Evolutionary conservation across 2,113 vertebrate genomes (phyloP), one percentile per base, ranked within the genome.

Genomic region (Lamprotornis superbus): DNA sequence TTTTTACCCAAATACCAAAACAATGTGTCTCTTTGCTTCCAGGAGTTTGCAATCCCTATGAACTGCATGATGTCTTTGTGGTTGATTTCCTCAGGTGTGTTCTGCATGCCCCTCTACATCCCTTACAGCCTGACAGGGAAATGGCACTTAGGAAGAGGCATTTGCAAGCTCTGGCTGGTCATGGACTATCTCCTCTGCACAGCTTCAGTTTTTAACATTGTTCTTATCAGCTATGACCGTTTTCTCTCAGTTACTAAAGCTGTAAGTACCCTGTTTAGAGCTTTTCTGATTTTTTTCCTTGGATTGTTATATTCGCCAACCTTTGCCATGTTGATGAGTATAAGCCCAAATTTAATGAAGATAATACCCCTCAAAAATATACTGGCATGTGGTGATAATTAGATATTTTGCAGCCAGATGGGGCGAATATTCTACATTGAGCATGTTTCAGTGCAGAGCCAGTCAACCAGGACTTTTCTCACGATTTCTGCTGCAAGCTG

Each of bases 161-260:
- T 98, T 65, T 99, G 99, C 90, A 97, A 98, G 68, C 98, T 99
- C 70, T 99, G 99, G 99, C 97, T 99, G 75, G 90, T 98, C 52
- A 94, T 95, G 94, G 99, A 99, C 96, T 98, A 99, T 91, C 97
- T 99, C 35, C 97, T 99, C 77, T 99, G 98, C 63, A 97, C 98
- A 23, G 98, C 98, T 2, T 99, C 99, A 15, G 98, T 98, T 28
- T 99, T 99, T 97, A 99, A 97, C 96, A 98, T 99, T 42, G 98
- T 99, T 80, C 98, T 99, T 67, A 99, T 99, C 97, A 99, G 98
- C 94, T 99, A 99, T 13, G 99, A 99, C 93, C 98, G 98, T 64
- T 99, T 98, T 71, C 97, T 98, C 39, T 99, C 98, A 16, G 98
- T 99, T 94, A 99, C 98, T 27, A 98, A 98, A 92, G 99, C 98